These are phyloP conservation scores for Pristionchus arcanus DNA, from an alignment of 2,888 invertebrate genomes.

Conservation along the genomic window DNA sequence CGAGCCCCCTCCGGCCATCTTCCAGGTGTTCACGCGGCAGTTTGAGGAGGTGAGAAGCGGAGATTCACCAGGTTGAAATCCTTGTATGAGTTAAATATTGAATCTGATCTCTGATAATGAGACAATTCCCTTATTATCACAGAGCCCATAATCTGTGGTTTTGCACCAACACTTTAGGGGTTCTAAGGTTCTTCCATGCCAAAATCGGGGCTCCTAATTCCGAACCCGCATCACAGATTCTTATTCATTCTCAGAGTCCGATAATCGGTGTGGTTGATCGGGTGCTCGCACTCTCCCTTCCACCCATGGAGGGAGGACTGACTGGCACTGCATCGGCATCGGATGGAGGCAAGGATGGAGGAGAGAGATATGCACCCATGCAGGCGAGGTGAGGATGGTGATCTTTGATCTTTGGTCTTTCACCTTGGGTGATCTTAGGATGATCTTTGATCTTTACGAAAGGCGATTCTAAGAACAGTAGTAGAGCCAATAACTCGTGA, in stretches of 20 bases:
- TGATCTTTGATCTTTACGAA: not conserved
- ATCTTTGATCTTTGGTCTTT: conserved; percentile 21
- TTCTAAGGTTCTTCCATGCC: too few relatives aligned
- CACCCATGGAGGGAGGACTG: conserved; percentile 54
- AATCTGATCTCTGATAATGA: too few relatives aligned
- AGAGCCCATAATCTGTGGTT: too few relatives aligned
- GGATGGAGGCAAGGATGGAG: conserved; percentile 25
- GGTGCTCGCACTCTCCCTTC: conserved; percentile 59
- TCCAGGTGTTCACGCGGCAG: conserved; percentile 81
- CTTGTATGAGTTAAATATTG: too few relatives aligned
- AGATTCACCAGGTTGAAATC: too few relatives aligned
- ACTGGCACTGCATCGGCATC: conserved; percentile 14
- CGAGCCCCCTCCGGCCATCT: conserved; percentile 87
- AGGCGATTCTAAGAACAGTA: too few relatives aligned
- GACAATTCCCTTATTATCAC: too few relatives aligned
- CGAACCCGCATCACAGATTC: too few relatives aligned
- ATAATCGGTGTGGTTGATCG: conserved; percentile 69
- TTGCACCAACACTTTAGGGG: too few relatives aligned
- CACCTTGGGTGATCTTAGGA: not conserved
- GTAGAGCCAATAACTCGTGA: too few relatives aligned
- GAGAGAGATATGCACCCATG: conserved; percentile 37
- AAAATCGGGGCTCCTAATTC: too few relatives aligned
- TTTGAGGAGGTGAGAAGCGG: conserved; percentile 58
- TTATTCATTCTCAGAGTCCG: conserved; percentile 52
- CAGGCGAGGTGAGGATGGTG: conserved; percentile 5